These are phyloP conservation scores for Hyla sarda DNA, from an alignment of 2,113 vertebrate genomes.

Conservation along the genomic window DNA sequence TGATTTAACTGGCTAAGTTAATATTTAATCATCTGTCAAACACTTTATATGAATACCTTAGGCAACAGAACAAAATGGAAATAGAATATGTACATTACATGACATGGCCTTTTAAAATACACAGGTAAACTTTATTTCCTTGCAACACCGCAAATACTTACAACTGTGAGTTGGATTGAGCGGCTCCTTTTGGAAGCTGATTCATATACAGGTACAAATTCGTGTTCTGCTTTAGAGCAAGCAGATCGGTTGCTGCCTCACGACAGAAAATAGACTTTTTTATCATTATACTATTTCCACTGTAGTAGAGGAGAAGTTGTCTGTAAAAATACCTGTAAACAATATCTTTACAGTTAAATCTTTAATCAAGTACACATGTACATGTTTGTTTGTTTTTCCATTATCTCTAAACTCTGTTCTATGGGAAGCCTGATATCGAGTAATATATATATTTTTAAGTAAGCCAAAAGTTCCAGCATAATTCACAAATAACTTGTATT, in stretches of 20 bases:
- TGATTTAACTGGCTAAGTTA: too few relatives aligned
- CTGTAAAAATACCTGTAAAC: slow-evolving; percentile 83
- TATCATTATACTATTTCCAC: slow-evolving; percentile 76
- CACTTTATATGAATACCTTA: too few relatives aligned
- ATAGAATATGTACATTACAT: too few relatives aligned
- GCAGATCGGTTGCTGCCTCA: slow-evolving; percentile 75
- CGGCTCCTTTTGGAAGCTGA: slow-evolving; percentile 90
- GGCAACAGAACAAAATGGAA: too few relatives aligned
- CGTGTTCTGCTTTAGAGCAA: slow-evolving; percentile 82
- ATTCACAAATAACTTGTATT: too few relatives aligned
- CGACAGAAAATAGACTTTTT: slow-evolving; percentile 86
- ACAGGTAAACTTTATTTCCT: background rate
- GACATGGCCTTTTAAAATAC: too few relatives aligned
- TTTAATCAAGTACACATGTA: background rate
- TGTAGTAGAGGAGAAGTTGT: slow-evolving; percentile 90
- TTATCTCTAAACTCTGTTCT: too few relatives aligned
- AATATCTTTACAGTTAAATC: slow-evolving; percentile 33
- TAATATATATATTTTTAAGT: too few relatives aligned
- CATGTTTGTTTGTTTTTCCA: too few relatives aligned
- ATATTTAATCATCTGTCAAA: too few relatives aligned
- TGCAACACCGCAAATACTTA: slow-evolving; percentile 70
- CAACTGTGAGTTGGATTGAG: slow-evolving; percentile 81
- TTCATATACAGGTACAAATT: slow-evolving; percentile 89
- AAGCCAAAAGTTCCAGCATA: too few relatives aligned
- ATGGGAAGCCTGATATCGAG: too few relatives aligned